Evolutionary conservation across 2,888 invertebrate species (phyloP).

Genomic region (Acleris cristana): DNA sequence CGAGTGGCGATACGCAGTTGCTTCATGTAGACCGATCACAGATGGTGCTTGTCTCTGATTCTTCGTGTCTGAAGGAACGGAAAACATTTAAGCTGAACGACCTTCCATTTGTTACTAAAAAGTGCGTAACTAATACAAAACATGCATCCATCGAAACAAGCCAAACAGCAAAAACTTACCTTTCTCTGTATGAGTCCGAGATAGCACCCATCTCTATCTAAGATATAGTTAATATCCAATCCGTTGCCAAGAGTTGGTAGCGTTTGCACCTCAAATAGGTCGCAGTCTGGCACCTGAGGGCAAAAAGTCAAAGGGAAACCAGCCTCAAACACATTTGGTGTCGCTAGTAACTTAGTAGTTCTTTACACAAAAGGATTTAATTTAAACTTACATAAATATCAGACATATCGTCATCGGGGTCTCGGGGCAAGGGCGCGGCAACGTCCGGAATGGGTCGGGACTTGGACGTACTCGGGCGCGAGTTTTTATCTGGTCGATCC

Average conservation of each 20-base stretch:
- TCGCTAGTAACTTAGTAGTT: too few species aligned
- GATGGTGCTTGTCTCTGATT: too few species aligned
- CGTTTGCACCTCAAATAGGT: slow-evolving; percentile 86
- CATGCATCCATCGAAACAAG: background rate
- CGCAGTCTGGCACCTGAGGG: slow-evolving; percentile 86
- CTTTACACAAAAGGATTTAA: background rate
- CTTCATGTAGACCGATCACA: too few species aligned
- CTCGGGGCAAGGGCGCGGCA: slow-evolving; percentile 55
- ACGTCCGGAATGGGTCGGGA: slow-evolving; percentile 67
- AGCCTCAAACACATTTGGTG: background rate
- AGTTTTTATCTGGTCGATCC: slow-evolving; percentile 46
- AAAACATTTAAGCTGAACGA: too few species aligned
- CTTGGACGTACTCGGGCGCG: slow-evolving; percentile 59
- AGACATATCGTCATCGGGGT: slow-evolving; percentile 74
- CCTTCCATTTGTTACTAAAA: too few species aligned
- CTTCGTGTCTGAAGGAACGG: too few species aligned
- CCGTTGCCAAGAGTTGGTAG: slow-evolving; percentile 82
- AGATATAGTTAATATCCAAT: slow-evolving; percentile 74
- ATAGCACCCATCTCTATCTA: slow-evolving; percentile 86
- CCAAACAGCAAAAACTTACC: slow-evolving; percentile 59
- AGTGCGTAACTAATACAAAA: too few species aligned
- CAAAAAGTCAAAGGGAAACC: slow-evolving; percentile 3
- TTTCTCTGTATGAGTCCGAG: slow-evolving; percentile 87
- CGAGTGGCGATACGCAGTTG: too few species aligned
- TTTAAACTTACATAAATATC: slow-evolving; percentile 63